Evolutionary conservation across 2,888 invertebrate species (phyloP), one percentile per base, ranked within the genome.

Genomic region (Brachyptera risi): DNA sequence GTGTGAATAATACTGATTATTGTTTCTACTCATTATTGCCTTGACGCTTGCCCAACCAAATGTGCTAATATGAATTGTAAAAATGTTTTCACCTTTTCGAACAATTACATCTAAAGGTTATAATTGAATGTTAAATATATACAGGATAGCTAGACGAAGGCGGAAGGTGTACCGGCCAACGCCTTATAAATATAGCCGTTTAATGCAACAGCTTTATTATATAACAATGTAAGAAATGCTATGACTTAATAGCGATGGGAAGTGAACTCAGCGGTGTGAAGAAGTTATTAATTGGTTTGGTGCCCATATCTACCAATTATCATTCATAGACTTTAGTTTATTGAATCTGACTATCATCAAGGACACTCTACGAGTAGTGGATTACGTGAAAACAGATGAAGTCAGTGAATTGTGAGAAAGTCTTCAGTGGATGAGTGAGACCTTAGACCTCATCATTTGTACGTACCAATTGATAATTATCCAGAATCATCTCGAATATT

Each of bases 61-160:
- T 11, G 54, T 54, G 54, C 54, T 54, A 54, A 54, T 54, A 37
- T n/a, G 23, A 15, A 21, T 4, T 19, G 54, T 37, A 35, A 54
- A 54, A 21, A 21, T 37, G 54, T 54, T 19, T 19, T 17, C 35
- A 21, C 37, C 35, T 54, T 37, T 37, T n/a, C n/a, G 21, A 54
- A 21, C 35, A 35, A 54, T 54, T 37, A 23, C 54, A 47, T n/a
- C 54, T 37, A 37, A n/a, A n/a, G 11, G 37, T 54, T 11, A 37
- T 54, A 54, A 54, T 54, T 54, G 38, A 54, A 54, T 54, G 54
- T 54, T 54, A 54, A 54, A 37, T 54, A 54, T 37, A 47, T n/a
- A 47, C 23, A 23, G n/a, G 23, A 35, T 15, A 37, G 19, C 37
- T 15, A 54, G 31, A 17, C 23, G 54, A 54, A 35, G 35, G 37